Evolutionary conservation across 2,888 invertebrate species (phyloP).

Genomic region (Stenchaetothrips biformis): DNA sequence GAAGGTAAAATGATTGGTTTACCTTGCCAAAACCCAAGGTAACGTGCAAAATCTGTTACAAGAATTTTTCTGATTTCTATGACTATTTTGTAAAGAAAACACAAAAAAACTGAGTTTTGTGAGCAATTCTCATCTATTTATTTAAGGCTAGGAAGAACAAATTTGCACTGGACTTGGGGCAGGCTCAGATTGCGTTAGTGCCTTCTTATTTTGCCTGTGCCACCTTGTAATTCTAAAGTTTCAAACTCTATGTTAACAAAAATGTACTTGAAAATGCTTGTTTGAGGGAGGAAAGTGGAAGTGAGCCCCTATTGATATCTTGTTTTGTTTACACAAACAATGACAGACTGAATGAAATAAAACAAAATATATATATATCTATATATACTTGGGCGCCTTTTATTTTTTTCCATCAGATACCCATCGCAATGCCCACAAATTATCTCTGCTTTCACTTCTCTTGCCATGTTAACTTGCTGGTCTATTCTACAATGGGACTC

Average conservation of each 20-base stretch:
- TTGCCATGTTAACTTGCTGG: too few species aligned
- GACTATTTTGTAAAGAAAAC: constrained; percentile 7
- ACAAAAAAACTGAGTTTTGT: constrained; percentile 14
- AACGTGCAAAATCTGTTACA: not conserved
- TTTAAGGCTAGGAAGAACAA: constrained; percentile 15
- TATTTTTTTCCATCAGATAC: not conserved
- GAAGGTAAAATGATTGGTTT: constrained; percentile 1
- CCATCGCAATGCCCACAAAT: not conserved
- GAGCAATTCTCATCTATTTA: constrained; percentile 13
- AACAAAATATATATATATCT: not conserved
- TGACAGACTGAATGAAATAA: constrained; percentile 19
- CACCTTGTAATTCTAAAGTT: constrained; percentile 9
- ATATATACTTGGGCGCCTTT: not conserved
- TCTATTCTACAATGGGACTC: too few species aligned
- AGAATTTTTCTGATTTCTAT: constrained; percentile 8
- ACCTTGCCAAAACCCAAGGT: constrained; percentile 13
- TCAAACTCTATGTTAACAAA: constrained; percentile 1
- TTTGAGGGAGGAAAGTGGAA: constrained; percentile 18
- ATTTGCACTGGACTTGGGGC: constrained; percentile 3
- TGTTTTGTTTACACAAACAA: constrained; percentile 22
- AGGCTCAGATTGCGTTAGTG: constrained; percentile 19
- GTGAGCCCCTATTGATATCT: constrained; percentile 3
- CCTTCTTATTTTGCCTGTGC: constrained; percentile 11
- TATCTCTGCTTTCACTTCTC: too few species aligned
- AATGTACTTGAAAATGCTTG: constrained; percentile 10